phyloP scores from a whole-genome alignment of 1,140 invertebrate species.

The Alviniconcha marisindica region DNA sequence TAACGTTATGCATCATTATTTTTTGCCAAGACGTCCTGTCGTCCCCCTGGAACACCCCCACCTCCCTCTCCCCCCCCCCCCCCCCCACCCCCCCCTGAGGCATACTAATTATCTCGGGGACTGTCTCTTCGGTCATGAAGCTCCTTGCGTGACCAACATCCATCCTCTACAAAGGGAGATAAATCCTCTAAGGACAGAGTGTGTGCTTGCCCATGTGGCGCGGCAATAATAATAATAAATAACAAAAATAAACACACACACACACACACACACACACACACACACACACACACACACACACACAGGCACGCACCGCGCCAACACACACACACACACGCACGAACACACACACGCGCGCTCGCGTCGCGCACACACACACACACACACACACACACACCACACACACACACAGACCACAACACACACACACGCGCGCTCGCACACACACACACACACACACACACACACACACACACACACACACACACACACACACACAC shows the following conservation, averaged over 20 bases:
- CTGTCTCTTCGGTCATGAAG: no score
- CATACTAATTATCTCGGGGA: no score
- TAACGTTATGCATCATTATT: no score
- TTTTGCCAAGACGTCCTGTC: no score
- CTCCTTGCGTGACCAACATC: no score
- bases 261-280: conserved; percentile 1
- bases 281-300: conserved; percentile 28
- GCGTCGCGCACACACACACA: conserved; percentile 11
- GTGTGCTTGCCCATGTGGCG: no score
- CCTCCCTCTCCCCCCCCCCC: no score
- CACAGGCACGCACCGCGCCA: background rate
- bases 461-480: background rate
- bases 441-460: conserved; percentile 9
- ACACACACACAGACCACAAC: background rate
- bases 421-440: background rate
- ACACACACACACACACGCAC: conserved; percentile 15
- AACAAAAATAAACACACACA: background rate
- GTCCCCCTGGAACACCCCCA: no score
- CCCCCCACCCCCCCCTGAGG: no score
- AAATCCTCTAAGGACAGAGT: no score
- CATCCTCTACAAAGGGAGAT: no score
- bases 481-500: conserved; percentile 16
- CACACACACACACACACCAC: conserved; percentile 4
- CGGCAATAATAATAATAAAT: no score
- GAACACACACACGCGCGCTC: conserved; percentile 6